phyloP scores from a whole-genome alignment of 2,113 vertebrate genomes.

The Artemisiospiza belli region DNA sequence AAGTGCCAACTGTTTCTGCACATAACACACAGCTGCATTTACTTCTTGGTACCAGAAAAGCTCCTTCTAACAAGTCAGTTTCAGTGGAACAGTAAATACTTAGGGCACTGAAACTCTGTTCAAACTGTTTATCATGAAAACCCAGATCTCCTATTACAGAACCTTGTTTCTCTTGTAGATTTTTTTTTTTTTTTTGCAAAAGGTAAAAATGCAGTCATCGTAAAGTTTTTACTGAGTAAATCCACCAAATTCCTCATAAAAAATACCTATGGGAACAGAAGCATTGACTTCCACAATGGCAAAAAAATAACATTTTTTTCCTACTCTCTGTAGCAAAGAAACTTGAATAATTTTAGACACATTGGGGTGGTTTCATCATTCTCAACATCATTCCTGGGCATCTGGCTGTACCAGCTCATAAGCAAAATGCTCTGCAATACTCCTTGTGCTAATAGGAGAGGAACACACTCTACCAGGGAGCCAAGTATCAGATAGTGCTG shows the following conservation, averaged over 20 bases:
- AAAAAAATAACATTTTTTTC: background rate
- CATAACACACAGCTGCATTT: background rate
- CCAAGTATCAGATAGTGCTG: background rate
- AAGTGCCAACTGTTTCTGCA: background rate
- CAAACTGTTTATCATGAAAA: background rate
- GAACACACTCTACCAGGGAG: background rate
- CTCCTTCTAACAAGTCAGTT: background rate
- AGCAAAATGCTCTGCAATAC: background rate
- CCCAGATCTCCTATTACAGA: background rate
- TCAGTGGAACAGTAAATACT: background rate
- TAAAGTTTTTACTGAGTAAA: background rate
- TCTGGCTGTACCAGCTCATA: background rate
- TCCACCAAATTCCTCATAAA: background rate
- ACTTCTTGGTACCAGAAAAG: background rate
- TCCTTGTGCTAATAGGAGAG: background rate
- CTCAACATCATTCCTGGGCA: background rate
- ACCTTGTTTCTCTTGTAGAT: background rate
- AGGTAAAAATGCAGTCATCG: background rate
- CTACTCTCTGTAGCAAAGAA: background rate
- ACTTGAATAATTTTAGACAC: constrained; percentile 27
- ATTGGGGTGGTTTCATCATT: background rate
- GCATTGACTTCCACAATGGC: background rate
- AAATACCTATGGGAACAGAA: constrained; percentile 2
- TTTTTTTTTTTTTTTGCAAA: background rate
- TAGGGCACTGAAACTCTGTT: background rate